Evolutionary conservation across 2,797 vertebrate genomes (phyloP), one percentile per base, ranked within the genome.

Genomic region (Gymnothorax javanicus): DNA sequence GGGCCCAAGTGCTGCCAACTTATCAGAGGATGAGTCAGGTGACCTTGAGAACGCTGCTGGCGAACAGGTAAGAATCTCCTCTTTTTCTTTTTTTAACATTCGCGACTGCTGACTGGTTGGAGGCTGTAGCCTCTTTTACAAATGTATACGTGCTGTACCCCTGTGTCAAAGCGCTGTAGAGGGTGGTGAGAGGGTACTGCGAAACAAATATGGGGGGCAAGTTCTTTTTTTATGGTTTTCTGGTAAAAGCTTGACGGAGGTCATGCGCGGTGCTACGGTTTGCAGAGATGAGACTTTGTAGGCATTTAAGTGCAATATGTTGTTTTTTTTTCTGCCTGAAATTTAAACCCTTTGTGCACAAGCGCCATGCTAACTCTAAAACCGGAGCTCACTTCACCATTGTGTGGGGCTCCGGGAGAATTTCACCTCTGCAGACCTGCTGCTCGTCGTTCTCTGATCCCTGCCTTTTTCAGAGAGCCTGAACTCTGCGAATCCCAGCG

Each of bases 1-100:
- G 98, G 97, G 93, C 96, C 91, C 92, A 93, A 89, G 94, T 99
- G 95, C 96, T 99, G 95, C 95, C 96, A 94, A 92, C 92, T 93
- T 97, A 94, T 93, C 94, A 95, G 94, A 94, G 94, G 93, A 94
- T 95, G 93, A 97, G 97, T 95, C 96, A 90, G 92, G 95, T 95
- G 96, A 98, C 97, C 97, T 99, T 99, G 96, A 96, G 87, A 92
- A 90, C 92, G 85, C 95, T 99, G 84, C 93, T 99, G 92, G 93
- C 93, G 91, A 98, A 99, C 97, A 99, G 98, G 98, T 99, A 98
- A 95, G 52, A 56, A 43, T 27, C 11, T 84, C 87, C 89, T 90
- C 85, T 71, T 59, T 90, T 84, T 90, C 15, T 58, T 20, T 59
- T 15, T 25, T 43, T 50, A 17, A 77, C 43, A 52, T 50, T 58